Evolutionary conservation across 2,797 vertebrate species (phyloP).

Genomic region (Enteromius viviparus): DNA sequence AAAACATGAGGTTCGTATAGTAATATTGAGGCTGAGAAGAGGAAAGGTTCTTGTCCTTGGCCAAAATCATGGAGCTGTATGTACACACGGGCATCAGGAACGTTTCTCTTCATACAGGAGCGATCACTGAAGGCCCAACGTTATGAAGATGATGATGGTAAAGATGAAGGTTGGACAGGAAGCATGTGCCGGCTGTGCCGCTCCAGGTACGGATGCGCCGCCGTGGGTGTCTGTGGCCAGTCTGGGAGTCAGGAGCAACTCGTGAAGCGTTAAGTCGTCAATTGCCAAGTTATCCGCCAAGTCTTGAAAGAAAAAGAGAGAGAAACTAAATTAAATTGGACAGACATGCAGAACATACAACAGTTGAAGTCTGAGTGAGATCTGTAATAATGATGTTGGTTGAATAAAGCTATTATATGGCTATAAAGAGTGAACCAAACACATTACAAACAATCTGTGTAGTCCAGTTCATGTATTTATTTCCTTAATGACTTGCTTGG

Average conservation of each 20-base stretch:
- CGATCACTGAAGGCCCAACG: conserved; percentile 70
- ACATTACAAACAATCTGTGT: not conserved
- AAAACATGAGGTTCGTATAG: conserved; percentile 48
- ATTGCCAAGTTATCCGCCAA: conserved; percentile 80
- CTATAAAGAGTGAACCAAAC: not conserved
- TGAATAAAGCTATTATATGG: not conserved
- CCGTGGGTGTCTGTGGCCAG: conserved; percentile 69
- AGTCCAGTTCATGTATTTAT: not conserved
- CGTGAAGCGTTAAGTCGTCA: conserved; percentile 83
- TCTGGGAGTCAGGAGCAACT: conserved; percentile 80
- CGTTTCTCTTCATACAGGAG: conserved; percentile 36
- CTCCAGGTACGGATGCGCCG: conserved; percentile 66
- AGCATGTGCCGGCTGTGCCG: conserved; percentile 53
- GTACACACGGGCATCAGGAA: conserved; percentile 45
- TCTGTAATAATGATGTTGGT: not conserved
- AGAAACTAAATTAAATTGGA: not conserved
- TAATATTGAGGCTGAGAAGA: conserved; percentile 42
- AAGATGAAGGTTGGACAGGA: conserved; percentile 51
- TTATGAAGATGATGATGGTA: conserved; percentile 58
- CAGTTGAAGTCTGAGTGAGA: not conserved
- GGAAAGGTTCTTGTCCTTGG: conserved; percentile 50
- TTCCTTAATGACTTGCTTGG: not conserved
- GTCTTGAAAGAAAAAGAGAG: conserved; percentile 68
- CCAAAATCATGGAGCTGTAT: conserved; percentile 47
- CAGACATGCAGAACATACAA: conserved; percentile 22